Percentiles rank a stretch among this genome's conserved stretches.
phyloP scores from a whole-genome alignment of 2,888 invertebrate genomes.

The Eupsilia transversa region DNA sequence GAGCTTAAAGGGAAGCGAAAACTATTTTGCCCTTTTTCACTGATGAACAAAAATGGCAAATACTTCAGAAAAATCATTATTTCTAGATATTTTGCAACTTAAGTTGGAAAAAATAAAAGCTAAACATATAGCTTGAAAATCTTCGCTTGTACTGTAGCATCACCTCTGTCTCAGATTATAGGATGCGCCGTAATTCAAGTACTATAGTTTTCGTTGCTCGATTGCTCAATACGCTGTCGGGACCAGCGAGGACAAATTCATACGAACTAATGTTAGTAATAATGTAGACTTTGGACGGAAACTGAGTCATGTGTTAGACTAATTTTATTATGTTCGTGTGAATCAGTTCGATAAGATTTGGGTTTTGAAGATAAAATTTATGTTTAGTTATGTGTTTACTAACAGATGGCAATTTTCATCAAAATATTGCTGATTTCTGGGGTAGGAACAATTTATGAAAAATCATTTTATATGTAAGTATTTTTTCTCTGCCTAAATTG shows the following conservation, averaged over 20 bases:
- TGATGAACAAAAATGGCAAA: neutral
- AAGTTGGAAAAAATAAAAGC: neutral
- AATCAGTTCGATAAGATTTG: slow-evolving; percentile 55
- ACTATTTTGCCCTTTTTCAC: neutral
- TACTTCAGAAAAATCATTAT: neutral
- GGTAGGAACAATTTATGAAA: neutral
- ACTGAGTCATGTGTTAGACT: slow-evolving; percentile 71
- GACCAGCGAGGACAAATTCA: slow-evolving; percentile 74
- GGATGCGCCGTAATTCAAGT: slow-evolving; percentile 71
- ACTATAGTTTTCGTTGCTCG: slow-evolving; percentile 74
- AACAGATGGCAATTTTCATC: neutral
- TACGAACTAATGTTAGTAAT: slow-evolving; percentile 62
- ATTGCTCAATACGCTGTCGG: slow-evolving; percentile 69
- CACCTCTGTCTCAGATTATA: slow-evolving; percentile 63
- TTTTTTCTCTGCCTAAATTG: neutral
- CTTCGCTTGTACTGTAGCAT: slow-evolving; percentile 31
- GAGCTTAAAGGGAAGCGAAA: neutral
- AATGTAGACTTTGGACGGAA: slow-evolving; percentile 74
- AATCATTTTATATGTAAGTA: neutral
- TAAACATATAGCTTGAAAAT: neutral
- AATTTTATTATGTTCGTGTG: slow-evolving; percentile 77
- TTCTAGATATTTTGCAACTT: neutral
- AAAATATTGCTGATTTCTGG: neutral
- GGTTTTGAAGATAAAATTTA: neutral
- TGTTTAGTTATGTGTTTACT: neutral